phyloP scores from a whole-genome alignment of 1,140 invertebrate species.

The Linepithema humile region DNA sequence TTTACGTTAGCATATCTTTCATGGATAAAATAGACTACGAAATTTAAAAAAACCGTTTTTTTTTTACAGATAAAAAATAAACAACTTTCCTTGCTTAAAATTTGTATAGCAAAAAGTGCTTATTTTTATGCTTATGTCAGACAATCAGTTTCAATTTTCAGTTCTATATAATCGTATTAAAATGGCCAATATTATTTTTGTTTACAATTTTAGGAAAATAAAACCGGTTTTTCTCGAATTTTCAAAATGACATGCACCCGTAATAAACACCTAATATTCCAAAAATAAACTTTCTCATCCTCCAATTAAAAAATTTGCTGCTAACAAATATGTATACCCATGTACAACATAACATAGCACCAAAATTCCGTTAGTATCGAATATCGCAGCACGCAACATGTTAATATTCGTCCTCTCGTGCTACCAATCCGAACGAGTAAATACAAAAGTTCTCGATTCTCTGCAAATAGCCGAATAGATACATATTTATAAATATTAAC shows the following conservation, averaged over 20 bases:
- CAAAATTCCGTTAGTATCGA: not conserved
- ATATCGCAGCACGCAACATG: not conserved
- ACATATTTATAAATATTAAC: conserved; percentile 30
- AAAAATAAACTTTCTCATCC: too few relatives aligned
- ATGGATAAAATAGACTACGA: too few relatives aligned
- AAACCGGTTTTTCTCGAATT: not conserved
- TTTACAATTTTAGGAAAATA: not conserved
- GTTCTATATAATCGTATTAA: too few relatives aligned
- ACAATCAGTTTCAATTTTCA: too few relatives aligned
- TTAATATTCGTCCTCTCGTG: not conserved
- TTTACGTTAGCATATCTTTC: too few relatives aligned
- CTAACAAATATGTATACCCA: not conserved
- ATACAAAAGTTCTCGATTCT: conserved; percentile 9
- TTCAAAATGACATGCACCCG: not conserved
- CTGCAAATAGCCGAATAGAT: not conserved
- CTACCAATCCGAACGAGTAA: not conserved
- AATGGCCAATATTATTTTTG: too few relatives aligned
- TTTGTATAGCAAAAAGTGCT: too few relatives aligned
- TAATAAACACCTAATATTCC: not conserved
- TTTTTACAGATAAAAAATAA: too few relatives aligned
- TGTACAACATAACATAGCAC: not conserved
- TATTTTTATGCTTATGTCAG: too few relatives aligned
- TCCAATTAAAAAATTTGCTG: not conserved
- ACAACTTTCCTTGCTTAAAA: too few relatives aligned
- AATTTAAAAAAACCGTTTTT: too few relatives aligned